phyloP scores from a whole-genome alignment of 2,113 vertebrate species.

The Mellivora capensis region DNA sequence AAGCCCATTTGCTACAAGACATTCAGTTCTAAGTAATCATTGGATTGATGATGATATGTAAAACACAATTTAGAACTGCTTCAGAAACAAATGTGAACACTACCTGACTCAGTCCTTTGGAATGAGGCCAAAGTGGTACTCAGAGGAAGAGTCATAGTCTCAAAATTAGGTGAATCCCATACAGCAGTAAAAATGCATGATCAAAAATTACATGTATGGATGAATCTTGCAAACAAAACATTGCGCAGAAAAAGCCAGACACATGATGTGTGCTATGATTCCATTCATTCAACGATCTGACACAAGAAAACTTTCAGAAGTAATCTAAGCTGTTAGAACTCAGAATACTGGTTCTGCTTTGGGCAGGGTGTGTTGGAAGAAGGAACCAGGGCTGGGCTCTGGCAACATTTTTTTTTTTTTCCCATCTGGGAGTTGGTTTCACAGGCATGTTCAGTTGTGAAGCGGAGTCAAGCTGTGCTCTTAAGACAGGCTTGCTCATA shows the following conservation, averaged over 20 bases:
- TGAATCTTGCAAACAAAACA: not conserved
- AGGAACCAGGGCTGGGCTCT: fast-evolving
- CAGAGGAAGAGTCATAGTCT: not conserved
- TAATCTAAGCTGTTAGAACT: not conserved
- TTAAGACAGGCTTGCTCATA: not conserved
- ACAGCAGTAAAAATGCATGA: not conserved
- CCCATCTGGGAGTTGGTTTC: not conserved
- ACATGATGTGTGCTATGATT: not conserved
- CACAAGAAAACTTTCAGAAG: not conserved
- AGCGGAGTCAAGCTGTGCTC: not conserved
- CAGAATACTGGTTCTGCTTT: not conserved
- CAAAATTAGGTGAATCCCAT: not conserved
- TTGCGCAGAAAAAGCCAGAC: not conserved
- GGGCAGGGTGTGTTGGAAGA: fast-evolving
- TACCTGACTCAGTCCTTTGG: not conserved
- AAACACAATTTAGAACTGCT: not conserved
- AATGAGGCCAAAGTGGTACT: not conserved
- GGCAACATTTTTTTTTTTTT: not conserved
- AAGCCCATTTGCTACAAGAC: not conserved
- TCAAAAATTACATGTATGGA: not conserved
- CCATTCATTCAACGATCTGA: not conserved
- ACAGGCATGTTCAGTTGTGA: not conserved
- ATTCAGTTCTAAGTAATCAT: not conserved
- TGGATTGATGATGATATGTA: not conserved
- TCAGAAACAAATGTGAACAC: not conserved